Percentiles rank a stretch among this genome's conserved stretches.
These are phyloP conservation scores for Syritta pipiens DNA, from an alignment of 2,888 invertebrate species.

Conservation along the genomic window DNA sequence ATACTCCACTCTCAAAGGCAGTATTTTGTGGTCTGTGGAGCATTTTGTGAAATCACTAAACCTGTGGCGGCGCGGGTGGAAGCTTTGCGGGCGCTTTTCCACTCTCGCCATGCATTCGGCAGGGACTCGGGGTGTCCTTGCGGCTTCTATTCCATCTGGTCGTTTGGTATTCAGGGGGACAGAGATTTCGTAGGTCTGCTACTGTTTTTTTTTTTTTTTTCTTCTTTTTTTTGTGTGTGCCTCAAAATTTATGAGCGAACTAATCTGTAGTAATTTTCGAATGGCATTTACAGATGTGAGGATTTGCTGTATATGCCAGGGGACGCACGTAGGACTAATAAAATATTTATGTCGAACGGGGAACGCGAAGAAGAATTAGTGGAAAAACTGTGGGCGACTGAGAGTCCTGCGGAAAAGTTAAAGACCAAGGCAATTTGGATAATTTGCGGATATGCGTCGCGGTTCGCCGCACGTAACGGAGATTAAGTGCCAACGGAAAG, in stretches of 20 bases:
- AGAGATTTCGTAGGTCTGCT: slow-evolving; percentile 22
- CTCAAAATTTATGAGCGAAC: slow-evolving; percentile 47
- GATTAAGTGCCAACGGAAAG: slow-evolving; percentile 21
- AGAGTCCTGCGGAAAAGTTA: slow-evolving; percentile 7
- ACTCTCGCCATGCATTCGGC: slow-evolving; percentile 1
- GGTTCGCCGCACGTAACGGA: slow-evolving; percentile 18
- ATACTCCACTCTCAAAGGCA: slow-evolving; percentile 1
- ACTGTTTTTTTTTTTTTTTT: slow-evolving; percentile 5
- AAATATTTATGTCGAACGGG: slow-evolving; percentile 41
- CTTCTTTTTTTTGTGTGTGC: neutral
- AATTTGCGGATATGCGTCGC: slow-evolving; percentile 19
- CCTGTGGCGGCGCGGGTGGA: slow-evolving; percentile 6
- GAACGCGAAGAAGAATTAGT: slow-evolving; percentile 8
- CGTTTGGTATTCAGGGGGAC: slow-evolving; percentile 22
- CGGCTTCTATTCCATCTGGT: slow-evolving; percentile 36
- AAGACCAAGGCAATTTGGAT: slow-evolving; percentile 33
- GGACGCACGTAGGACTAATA: slow-evolving; percentile 49
- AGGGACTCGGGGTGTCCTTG: slow-evolving; percentile 41
- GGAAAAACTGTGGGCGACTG: slow-evolving; percentile 3
- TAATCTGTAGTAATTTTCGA: slow-evolving; percentile 61
- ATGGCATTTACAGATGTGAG: slow-evolving; percentile 60
- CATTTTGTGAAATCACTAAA: slow-evolving; percentile 51
- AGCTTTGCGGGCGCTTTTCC: slow-evolving; percentile 6
- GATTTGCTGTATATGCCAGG: slow-evolving; percentile 39
- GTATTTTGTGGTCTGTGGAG: slow-evolving; percentile 50